Conservation (phyloP, 2,888 invertebrate species). For the Hypselothyrea guttata region DNA sequence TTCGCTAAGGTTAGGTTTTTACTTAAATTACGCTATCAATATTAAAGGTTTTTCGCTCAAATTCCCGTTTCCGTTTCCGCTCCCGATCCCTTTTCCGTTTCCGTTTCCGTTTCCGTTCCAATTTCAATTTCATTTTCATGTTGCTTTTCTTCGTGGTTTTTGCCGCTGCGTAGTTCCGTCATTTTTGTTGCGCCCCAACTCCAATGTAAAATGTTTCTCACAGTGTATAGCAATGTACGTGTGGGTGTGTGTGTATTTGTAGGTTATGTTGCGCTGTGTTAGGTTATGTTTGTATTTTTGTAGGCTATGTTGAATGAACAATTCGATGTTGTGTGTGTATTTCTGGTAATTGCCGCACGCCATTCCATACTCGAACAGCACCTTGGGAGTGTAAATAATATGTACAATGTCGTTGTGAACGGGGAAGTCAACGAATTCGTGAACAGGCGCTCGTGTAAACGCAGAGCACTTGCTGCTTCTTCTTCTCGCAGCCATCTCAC, state of each 20-base stretch:
- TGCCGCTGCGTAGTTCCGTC: constrained; percentile 15
- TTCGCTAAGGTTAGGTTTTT: background rate
- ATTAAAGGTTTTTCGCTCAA: constrained; percentile 1
- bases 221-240: constrained; percentile 27
- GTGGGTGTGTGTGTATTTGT: constrained; percentile 11
- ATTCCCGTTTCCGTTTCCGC: constrained; percentile 20
- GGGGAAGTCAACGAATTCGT: no score
- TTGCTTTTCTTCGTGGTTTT: constrained; percentile 22
- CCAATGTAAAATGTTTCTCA: constrained; percentile 62
- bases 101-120: constrained; percentile 22
- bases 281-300: constrained; percentile 27
- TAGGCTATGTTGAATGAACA: constrained; percentile 9
- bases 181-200: constrained; percentile 79
- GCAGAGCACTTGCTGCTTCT: no score
- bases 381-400: no score
- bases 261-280: background rate
- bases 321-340: constrained; percentile 44
- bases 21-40: constrained; percentile 8
- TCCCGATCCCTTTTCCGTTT: constrained; percentile 37
- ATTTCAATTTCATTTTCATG: constrained; percentile 29
- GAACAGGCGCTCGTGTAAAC: no score
- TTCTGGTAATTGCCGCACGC: constrained; percentile 29
- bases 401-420: no score
- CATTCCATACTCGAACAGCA: background rate
- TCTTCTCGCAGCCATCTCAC: no score